These are phyloP conservation scores for Caenorhabditis sp. DNA, from an alignment of 2,888 invertebrate genomes.

Conservation along the genomic window DNA sequence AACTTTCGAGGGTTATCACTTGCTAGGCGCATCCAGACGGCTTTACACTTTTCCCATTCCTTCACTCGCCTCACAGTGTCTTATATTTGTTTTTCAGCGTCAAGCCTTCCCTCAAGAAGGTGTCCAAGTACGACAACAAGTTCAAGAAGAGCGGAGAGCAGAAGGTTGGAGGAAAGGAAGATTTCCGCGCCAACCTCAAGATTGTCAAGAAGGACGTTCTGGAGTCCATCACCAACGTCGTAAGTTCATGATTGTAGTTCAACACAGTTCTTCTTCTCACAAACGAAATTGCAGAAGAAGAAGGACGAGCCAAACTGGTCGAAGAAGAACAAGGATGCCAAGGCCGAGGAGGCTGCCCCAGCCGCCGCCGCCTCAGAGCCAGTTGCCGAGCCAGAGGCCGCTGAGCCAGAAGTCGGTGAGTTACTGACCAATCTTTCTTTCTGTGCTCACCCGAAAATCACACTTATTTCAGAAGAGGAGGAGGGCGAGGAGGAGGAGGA, in stretches of 20 bases:
- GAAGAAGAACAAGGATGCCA: slow-evolving; percentile 69
- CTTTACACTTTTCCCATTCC: too few species aligned
- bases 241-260: slow-evolving; percentile 12
- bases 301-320: slow-evolving; percentile 79
- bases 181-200: slow-evolving; percentile 92
- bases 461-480: slow-evolving; percentile 45
- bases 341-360: slow-evolving; percentile 56
- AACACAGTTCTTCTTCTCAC: too few species aligned
- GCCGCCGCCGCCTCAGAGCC: slow-evolving; percentile 44
- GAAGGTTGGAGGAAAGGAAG: slow-evolving; percentile 51
- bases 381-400: slow-evolving; percentile 47
- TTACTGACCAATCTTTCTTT: neutral
- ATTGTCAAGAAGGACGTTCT: slow-evolving; percentile 93
- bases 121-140: slow-evolving; percentile 99
- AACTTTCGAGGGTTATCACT: neutral
- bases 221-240: slow-evolving; percentile 66
- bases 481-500: slow-evolving; percentile 56
- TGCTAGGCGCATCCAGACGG: too few species aligned
- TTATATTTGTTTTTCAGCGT: slow-evolving; percentile 67
- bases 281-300: slow-evolving; percentile 67
- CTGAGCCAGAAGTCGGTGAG: slow-evolving; percentile 52
- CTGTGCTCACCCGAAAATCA: neutral
- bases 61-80: too few species aligned
- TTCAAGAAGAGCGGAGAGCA: slow-evolving; percentile 70
- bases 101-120: slow-evolving; percentile 88